phyloP scores from a whole-genome alignment of 2,113 vertebrate genomes.

The Anthoscopus minutus region DNA sequence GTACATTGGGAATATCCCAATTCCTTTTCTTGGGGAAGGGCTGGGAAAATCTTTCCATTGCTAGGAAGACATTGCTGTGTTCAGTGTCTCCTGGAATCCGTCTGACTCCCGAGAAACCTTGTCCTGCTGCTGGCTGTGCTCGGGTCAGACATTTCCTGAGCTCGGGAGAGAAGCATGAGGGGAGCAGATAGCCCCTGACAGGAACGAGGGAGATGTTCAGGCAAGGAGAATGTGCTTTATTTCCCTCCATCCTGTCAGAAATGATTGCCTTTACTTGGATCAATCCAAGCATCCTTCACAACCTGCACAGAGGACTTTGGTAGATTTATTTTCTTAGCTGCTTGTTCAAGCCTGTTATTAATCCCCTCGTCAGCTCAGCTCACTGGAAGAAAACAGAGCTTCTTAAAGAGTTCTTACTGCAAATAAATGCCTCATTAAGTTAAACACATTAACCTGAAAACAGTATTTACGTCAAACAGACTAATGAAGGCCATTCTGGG shows the following conservation, averaged over 20 bases:
- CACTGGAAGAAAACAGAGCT: constrained; percentile 48
- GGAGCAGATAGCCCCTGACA: neutral
- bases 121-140: neutral
- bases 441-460: constrained; percentile 60
- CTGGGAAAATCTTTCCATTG: neutral
- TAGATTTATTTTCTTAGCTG: constrained; percentile 60
- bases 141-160: neutral
- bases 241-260: constrained; percentile 22
- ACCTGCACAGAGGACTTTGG: constrained; percentile 16
- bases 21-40: neutral
- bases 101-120: neutral
- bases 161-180: neutral
- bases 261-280: constrained; percentile 29
- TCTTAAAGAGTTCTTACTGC: constrained; percentile 57
- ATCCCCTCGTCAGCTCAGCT: constrained; percentile 57
- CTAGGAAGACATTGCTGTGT: neutral
- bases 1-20: neutral
- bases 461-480: constrained; percentile 52
- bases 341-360: constrained; percentile 66
- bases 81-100: rapidly evolving
- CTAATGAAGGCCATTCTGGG: constrained; percentile 31
- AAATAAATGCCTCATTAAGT: constrained; percentile 72
- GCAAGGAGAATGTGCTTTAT: neutral
- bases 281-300: constrained; percentile 50
- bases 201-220: neutral